Evolutionary conservation across 2,113 vertebrate species (phyloP).

Genomic region (Phyllostomus discolor): DNA sequence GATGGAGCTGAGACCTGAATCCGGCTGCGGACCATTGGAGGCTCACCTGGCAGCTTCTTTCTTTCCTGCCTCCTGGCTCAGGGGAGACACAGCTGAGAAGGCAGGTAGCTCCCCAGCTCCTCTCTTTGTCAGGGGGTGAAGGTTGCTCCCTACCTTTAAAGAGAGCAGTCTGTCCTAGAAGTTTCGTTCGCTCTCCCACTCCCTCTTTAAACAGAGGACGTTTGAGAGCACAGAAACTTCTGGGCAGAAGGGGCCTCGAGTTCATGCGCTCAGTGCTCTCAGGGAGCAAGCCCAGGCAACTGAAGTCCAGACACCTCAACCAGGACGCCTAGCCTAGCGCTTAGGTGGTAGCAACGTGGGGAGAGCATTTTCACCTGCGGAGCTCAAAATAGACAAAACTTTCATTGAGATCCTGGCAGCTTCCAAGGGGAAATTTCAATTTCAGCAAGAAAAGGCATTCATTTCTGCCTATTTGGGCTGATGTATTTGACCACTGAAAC

Average conservation of each 20-base stretch:
- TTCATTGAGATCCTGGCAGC: neutral
- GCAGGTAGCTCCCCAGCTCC: neutral
- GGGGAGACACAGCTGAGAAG: neutral
- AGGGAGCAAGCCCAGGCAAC: neutral
- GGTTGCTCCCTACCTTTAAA: neutral
- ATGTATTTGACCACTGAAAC: neutral
- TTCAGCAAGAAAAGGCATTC: neutral
- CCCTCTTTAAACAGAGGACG: neutral
- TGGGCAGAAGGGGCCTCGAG: neutral
- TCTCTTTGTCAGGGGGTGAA: fast-evolving
- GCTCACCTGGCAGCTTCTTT: no score
- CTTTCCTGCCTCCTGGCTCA: fast-evolving
- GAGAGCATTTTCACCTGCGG: neutral
- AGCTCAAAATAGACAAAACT: neutral
- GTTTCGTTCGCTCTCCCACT: neutral
- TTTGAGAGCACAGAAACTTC: no score
- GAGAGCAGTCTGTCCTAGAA: no score
- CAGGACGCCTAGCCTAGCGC: fast-evolving
- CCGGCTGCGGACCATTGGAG: no score
- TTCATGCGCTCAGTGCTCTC: neutral
- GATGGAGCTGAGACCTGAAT: neutral
- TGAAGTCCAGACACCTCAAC: fast-evolving
- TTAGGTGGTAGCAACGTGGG: fast-evolving
- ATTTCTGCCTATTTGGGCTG: neutral
- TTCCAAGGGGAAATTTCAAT: neutral